Conservation (phyloP, 2,797 vertebrate genomes). For the Etheostoma perlongum region DNA sequence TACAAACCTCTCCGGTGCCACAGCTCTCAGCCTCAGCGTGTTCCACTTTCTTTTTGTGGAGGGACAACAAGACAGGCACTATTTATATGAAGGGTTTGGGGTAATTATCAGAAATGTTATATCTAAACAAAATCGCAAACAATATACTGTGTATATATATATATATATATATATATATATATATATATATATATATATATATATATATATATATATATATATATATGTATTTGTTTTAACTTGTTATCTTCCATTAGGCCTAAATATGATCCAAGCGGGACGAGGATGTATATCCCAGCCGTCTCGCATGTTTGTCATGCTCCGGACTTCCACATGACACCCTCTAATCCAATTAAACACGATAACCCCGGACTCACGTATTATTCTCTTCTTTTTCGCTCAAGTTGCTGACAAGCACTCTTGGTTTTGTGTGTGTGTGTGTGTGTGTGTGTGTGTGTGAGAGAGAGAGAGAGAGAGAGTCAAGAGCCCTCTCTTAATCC, state of each 20-base stretch:
- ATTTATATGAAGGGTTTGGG: constrained; percentile 1
- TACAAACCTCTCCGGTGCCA: constrained; percentile 32
- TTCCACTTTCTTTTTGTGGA: constrained; percentile 10
- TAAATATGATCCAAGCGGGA: neutral
- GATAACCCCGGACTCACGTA: constrained; percentile 78
- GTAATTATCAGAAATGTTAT: neutral
- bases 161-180: too few relatives aligned
- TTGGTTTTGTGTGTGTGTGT: constrained; percentile 65
- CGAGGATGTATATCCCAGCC: constrained; percentile 7
- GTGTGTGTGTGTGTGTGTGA: constrained; percentile 64
- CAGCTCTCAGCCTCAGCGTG: constrained; percentile 35
- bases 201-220: neutral
- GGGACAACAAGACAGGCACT: neutral
- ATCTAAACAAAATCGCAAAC: neutral
- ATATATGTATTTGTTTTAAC: neutral
- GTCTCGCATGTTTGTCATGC: constrained; percentile 67
- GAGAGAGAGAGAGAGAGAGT: constrained; percentile 80
- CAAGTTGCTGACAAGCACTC: constrained; percentile 83
- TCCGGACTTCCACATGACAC: constrained; percentile 79
- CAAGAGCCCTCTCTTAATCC: constrained; percentile 82
- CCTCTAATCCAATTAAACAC: constrained; percentile 88
- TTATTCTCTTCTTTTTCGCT: constrained; percentile 77
- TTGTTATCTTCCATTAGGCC: too few relatives aligned
- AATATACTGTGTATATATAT: neutral
- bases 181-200: neutral